Evolutionary conservation across 92 coral and sea anemone species (phyloP).

Genomic region (Chrysogorgia sp.): DNA sequence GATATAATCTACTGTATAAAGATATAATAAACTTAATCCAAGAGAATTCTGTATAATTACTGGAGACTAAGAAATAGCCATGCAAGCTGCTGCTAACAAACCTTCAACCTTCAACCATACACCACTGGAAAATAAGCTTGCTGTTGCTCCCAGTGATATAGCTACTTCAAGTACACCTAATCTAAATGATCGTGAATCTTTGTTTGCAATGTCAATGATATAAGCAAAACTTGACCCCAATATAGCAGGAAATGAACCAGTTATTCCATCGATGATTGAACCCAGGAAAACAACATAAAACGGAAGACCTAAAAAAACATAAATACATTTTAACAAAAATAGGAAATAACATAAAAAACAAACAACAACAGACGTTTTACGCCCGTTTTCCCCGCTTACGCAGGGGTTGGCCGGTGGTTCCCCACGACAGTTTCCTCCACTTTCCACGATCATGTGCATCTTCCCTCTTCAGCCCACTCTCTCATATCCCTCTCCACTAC

Average conservation of each 20-base stretch:
- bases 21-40: too few species aligned
- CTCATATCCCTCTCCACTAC: too few species aligned
- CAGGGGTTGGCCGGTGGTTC: too few species aligned
- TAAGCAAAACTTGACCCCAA: slow-evolving; percentile 47
- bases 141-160: slow-evolving; percentile 48
- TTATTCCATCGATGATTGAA: slow-evolving; percentile 52
- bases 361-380: too few species aligned
- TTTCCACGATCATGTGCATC: too few species aligned
- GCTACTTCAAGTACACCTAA: slow-evolving; percentile 57
- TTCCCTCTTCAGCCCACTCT: too few species aligned
- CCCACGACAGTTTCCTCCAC: too few species aligned
- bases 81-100: slow-evolving; percentile 7
- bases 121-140: slow-evolving; percentile 53
- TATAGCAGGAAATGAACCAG: slow-evolving; percentile 53
- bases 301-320: slow-evolving; percentile 47
- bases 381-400: too few species aligned
- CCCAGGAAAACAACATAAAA: slow-evolving; percentile 61
- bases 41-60: too few species aligned
- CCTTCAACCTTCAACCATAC: slow-evolving; percentile 57
- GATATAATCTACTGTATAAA: too few species aligned
- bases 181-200: slow-evolving; percentile 48
- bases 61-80: not conserved
- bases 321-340: not conserved
- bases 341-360: too few species aligned
- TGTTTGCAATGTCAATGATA: slow-evolving; percentile 53